These are phyloP conservation scores for Empidonax alnorum DNA, from an alignment of 2,113 vertebrate species.

Conservation along the genomic window DNA sequence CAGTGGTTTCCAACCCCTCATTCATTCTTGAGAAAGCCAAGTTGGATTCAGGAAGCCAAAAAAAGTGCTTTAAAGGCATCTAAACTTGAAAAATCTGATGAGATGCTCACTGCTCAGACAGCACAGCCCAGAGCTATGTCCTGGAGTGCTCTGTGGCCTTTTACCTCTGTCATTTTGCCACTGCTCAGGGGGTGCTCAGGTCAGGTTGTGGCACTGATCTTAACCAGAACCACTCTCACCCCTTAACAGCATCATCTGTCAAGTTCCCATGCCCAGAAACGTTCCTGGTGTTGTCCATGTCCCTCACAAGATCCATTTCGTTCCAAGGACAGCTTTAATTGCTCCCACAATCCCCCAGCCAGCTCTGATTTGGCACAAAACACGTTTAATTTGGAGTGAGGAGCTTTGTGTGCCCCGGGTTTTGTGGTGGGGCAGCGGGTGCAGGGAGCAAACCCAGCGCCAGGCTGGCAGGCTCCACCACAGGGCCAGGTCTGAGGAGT, in stretches of 20 bases:
- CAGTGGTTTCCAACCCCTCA: neutral
- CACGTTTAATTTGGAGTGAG: neutral
- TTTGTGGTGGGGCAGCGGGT: neutral
- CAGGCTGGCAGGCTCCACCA: neutral
- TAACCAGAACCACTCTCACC: neutral
- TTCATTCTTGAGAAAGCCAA: neutral
- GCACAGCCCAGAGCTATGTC: neutral
- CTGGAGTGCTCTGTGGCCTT: neutral
- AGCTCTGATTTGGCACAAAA: neutral
- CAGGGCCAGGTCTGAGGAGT: neutral
- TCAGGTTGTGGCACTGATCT: neutral
- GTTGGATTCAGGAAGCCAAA: neutral
- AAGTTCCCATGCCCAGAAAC: neutral
- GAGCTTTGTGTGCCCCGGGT: neutral
- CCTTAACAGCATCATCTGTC: neutral
- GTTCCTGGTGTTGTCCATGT: neutral
- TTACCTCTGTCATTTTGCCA: neutral
- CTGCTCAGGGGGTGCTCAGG: neutral
- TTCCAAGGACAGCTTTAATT: neutral
- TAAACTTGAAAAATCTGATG: neutral
- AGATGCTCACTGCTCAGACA: neutral
- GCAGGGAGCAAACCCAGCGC: neutral
- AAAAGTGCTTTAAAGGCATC: neutral
- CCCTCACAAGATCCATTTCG: accelerated
- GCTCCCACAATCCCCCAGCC: neutral